Base-by-base conservation (phyloP, 2,888 invertebrate species). In the Drosophila rellima region DNA sequence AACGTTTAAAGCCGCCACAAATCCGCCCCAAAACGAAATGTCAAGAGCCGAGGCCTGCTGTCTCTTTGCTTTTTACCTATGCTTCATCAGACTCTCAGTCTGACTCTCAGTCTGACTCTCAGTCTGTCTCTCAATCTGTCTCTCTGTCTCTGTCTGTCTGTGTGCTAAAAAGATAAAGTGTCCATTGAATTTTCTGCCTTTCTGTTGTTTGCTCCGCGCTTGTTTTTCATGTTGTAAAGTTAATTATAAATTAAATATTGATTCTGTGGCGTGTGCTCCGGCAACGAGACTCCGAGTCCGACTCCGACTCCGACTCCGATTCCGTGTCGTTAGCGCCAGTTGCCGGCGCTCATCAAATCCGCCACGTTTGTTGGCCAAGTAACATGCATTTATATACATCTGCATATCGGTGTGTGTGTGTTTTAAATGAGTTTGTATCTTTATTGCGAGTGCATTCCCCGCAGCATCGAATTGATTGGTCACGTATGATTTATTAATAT, bases 161-260 rank as follows among this genome's bases (percentile, higher is more conserved):
- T 81, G 74, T 83, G 83, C 77, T 74, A 74, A 83, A 83, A 77
- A 84, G 86, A 86, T 80, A 72, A 80, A 80, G 71, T 77, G 37
- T 61, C 57, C 44, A 35, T 45, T 35, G 26, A 56, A 44, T 47
- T 47, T 52, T 47, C 35, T 40, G 13, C 5, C 11, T 35, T 11
- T 3, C 7, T 48, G 51, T 66, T 66, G 59, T 56, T 67, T 56
- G 74, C 74, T 72, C 61, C 69, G 67, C 78, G 67, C 73, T 82
- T 89, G 89, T 90, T 90, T 80, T 81, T 68, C 78, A 80, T 82
- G 80, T 78, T 88, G 88, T 89, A 82, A 91, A 92, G 91, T 92
- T 92, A 92, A 92, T 92, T 91, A 91, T 90, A 92, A 92, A 89
- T 91, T 91, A 92, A 92, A 92, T 92, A 92, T 92, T 92, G 91